Evolutionary conservation across 2,113 vertebrate genomes (phyloP).

Genomic region (Phylloscopus trochilus): DNA sequence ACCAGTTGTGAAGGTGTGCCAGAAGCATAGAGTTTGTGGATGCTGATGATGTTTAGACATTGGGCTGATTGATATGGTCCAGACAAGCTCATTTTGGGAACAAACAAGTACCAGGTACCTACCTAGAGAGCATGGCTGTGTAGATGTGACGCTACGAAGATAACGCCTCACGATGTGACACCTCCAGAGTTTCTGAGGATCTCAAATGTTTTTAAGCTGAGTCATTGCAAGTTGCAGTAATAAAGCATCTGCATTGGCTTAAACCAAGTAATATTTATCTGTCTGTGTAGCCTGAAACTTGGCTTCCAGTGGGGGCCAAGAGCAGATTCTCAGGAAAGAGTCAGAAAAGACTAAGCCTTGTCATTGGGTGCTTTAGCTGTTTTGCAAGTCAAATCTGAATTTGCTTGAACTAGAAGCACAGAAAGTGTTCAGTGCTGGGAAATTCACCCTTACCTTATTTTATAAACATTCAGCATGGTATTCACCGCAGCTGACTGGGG

Average conservation of each 20-base stretch:
- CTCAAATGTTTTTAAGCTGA: neutral
- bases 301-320: neutral
- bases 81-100: neutral
- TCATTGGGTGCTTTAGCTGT: neutral
- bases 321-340: neutral
- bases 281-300: neutral
- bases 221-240: neutral
- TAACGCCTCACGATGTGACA: accelerated
- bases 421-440: neutral
- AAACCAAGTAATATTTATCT: neutral
- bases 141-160: neutral
- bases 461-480: neutral
- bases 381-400: slow-evolving; percentile 40
- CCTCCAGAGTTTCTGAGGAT: neutral
- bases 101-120: neutral
- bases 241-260: neutral
- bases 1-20: neutral
- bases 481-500: neutral
- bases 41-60: neutral
- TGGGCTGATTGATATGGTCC: neutral
- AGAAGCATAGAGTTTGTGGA: neutral
- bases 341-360: neutral
- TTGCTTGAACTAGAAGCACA: slow-evolving; percentile 23
- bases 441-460: slow-evolving; percentile 4
- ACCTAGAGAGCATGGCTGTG: neutral